Evolutionary conservation across 2,888 invertebrate genomes (phyloP), one percentile per base, ranked within the genome.

Genomic region (Phengaris alcon): DNA sequence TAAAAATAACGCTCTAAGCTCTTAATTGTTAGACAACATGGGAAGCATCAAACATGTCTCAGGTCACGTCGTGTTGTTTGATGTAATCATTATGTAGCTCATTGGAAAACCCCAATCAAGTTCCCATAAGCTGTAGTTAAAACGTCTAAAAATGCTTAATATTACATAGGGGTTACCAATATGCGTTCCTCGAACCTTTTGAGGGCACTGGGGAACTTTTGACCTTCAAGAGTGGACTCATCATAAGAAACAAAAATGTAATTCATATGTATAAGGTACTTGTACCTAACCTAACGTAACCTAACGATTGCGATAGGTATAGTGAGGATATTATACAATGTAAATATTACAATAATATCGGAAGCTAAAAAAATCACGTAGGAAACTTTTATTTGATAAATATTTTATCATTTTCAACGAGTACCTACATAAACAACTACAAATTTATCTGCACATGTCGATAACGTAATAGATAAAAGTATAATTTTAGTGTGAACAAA

Each of bases 391-490:
- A 44, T 64, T 64, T 35, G 35, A 44, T 35, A 64, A 35, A 64
- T 64, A 64, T 35, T 10, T 12, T 12, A 48, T 48, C 48, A 44
- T 35, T 59, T 59, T 22, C 12, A 12, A 64, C 12, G 35, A 35
- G 64, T 35, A 64, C 22, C 22, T 22, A 22, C 64, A 64, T 35
- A 64, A 64, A 64, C 64, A 64, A 44, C 35, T 13, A 64, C 64
- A 6, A 64, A 64, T 64, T 52, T 52, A 52, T 52, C 35, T 64
- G 64, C 64, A 64, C 22, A 44, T 12, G 64, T 52, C 35, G 64
- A 64, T 64, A 64, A 44, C 64, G 35, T 22, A 64, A 64, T 44
- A 64, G 64, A 64, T 64, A 64, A 64, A 64, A 64, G 44, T 64
- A 64, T 64, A 64, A 64, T 64, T 64, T 64, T 64, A 64, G 64